phyloP scores from a whole-genome alignment of 2,888 invertebrate genomes.

The Micoletzkya japonica region DNA sequence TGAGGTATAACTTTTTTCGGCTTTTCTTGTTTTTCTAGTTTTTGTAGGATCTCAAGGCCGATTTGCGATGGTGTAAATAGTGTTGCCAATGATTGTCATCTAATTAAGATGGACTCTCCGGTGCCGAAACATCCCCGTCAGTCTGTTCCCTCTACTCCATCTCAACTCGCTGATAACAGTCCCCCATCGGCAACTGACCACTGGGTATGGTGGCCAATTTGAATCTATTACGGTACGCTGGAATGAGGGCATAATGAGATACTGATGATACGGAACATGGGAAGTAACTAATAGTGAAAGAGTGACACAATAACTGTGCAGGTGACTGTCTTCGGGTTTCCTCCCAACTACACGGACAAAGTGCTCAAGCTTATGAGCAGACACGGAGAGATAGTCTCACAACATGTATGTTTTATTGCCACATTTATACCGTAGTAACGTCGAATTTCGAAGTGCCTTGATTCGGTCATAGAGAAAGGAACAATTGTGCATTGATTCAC shows the following conservation, averaged over 20 bases:
- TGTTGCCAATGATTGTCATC: neutral
- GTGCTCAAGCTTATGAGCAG: conserved; percentile 51
- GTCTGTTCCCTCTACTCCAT: conserved; percentile 4
- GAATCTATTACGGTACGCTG: too few species aligned
- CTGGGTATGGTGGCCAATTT: conserved; percentile 11
- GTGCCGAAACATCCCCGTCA: conserved; percentile 34
- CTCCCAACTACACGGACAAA: conserved; percentile 39
- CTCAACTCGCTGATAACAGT: neutral
- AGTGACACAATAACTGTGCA: too few species aligned
- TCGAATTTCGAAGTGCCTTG: too few species aligned
- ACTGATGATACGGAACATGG: too few species aligned
- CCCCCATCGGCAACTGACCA: conserved; percentile 9
- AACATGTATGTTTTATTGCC: conserved; percentile 42
- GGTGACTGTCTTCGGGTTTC: conserved; percentile 58
- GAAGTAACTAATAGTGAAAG: too few species aligned
- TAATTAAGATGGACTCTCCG: conserved; percentile 15
- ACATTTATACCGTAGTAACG: neutral
- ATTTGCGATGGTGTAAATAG: neutral
- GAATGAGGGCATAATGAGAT: too few species aligned
- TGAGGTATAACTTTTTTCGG: conserved; percentile 24
- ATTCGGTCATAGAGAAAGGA: too few species aligned
- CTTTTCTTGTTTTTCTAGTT: neutral
- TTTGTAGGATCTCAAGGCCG: neutral
- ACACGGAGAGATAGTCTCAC: conserved; percentile 56
- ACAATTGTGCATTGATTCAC: too few species aligned